Percentiles rank a stretch among this genome's conserved stretches.
Conservation (phyloP, 1,140 invertebrate species). For the Drosophila sp. region DNA sequence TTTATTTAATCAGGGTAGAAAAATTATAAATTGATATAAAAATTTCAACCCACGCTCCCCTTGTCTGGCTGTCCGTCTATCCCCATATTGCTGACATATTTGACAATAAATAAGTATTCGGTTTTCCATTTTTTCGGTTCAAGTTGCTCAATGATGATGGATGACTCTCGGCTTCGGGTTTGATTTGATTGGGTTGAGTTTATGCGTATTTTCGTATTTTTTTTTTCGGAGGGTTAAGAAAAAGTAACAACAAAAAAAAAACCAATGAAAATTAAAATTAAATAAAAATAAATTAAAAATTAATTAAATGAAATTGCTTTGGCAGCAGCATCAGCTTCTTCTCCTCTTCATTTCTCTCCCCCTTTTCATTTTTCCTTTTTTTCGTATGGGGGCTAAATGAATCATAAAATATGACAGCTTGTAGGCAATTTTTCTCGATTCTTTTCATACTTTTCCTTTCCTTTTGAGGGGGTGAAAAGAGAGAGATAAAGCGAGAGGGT, state of each 20-base stretch:
- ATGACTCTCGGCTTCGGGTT: slow-evolving; percentile 65
- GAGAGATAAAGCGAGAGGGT: slow-evolving; percentile 22
- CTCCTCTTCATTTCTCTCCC: neutral
- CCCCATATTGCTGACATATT: slow-evolving; percentile 46
- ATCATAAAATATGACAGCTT: slow-evolving; percentile 65
- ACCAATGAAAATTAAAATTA: slow-evolving; percentile 52
- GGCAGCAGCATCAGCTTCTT: slow-evolving; percentile 30
- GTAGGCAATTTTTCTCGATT: slow-evolving; percentile 32
- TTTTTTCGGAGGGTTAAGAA: no score
- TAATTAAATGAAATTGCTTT: slow-evolving; percentile 74
- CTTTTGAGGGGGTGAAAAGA: slow-evolving; percentile 50
- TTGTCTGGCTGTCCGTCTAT: slow-evolving; percentile 43
- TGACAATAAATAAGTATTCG: slow-evolving; percentile 66
- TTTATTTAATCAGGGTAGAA: slow-evolving; percentile 69
- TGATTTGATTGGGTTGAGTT: slow-evolving; percentile 52
- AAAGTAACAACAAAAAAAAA: slow-evolving; percentile 40
- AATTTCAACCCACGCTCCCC: slow-evolving; percentile 56
- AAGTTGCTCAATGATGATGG: slow-evolving; percentile 68
- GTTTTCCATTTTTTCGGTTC: slow-evolving; percentile 35
- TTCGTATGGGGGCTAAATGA: slow-evolving; percentile 62
- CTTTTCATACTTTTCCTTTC: neutral
- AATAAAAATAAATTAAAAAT: slow-evolving; percentile 78
- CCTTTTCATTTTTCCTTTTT: neutral
- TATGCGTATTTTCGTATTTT: slow-evolving; percentile 44
- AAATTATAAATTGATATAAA: slow-evolving; percentile 80